Percentiles rank a stretch among this genome's conserved stretches.
phyloP scores from a whole-genome alignment of 2,888 invertebrate genomes.

The Agrochola lychnidis region DNA sequence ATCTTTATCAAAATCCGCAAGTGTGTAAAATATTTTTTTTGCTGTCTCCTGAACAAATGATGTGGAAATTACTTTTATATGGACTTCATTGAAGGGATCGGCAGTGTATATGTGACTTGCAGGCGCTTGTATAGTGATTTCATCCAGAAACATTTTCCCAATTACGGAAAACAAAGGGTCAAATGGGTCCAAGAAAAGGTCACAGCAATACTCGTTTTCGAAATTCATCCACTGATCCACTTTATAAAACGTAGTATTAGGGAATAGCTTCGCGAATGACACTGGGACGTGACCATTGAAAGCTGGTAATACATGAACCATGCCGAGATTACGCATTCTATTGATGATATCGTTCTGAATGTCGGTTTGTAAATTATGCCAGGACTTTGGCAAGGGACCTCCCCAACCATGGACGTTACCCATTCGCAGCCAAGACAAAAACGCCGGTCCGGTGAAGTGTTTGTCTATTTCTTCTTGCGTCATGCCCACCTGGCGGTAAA shows the following conservation, averaged over 20 bases:
- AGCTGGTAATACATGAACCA: constrained; percentile 96
- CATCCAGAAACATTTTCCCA: constrained; percentile 93
- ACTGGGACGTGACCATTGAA: constrained; percentile 97
- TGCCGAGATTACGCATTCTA: constrained; percentile 95
- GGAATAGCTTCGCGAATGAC: constrained; percentile 93
- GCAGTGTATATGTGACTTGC: constrained; percentile 94
- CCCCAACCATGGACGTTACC: constrained; percentile 98
- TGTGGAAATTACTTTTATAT: constrained; percentile 90
- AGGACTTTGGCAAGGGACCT: constrained; percentile 94
- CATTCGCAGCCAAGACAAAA: constrained; percentile 98
- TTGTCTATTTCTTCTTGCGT: constrained; percentile 93
- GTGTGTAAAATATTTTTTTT: constrained; percentile 92
- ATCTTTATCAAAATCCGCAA: constrained; percentile 93
- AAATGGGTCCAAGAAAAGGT: constrained; percentile 94
- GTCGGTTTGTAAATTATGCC: constrained; percentile 92
- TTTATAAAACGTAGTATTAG: constrained; percentile 92
- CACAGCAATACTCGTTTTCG: constrained; percentile 94
- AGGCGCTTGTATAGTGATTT: constrained; percentile 91
- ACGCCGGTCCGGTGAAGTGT: constrained; percentile 97
- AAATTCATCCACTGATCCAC: constrained; percentile 95
- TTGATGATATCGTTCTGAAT: constrained; percentile 94
- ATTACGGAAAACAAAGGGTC: constrained; percentile 94
- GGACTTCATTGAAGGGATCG: constrained; percentile 98
- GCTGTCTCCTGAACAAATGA: constrained; percentile 92
- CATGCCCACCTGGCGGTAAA: constrained; percentile 94